A percentile compares a stretch with the other conserved stretches of the same genome.
Conservation (phyloP, 2,888 invertebrate genomes). For the Augiades crinisus region DNA sequence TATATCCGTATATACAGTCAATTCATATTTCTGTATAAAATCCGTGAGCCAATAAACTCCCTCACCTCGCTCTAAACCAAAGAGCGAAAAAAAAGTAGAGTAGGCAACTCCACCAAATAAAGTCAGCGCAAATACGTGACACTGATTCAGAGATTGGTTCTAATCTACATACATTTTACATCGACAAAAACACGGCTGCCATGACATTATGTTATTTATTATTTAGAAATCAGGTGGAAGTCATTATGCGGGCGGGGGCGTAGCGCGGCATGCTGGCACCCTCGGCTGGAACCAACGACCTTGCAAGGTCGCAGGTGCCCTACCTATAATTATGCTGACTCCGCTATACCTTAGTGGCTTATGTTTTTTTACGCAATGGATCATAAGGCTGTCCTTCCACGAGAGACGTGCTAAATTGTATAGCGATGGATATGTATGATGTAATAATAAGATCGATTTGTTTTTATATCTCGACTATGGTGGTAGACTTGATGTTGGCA, state of each 20-base stretch:
- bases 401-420: too few relatives aligned
- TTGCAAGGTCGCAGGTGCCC: slow-evolving; percentile 55
- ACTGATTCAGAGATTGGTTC: neutral
- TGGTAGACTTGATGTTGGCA: too few relatives aligned
- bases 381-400: too few relatives aligned
- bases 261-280: slow-evolving; percentile 29
- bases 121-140: too few relatives aligned
- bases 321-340: slow-evolving; percentile 27
- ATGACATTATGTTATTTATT: slow-evolving; percentile 22
- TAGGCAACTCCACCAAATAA: too few relatives aligned
- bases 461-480: too few relatives aligned
- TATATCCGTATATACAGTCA: too few relatives aligned
- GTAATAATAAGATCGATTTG: too few relatives aligned
- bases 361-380: slow-evolving; percentile 13
- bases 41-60: too few relatives aligned
- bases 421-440: too few relatives aligned
- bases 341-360: slow-evolving; percentile 9
- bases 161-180: neutral
- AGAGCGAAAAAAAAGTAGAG: too few relatives aligned
- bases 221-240: slow-evolving; percentile 32
- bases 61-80: too few relatives aligned
- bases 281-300: slow-evolving; percentile 50
- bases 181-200: neutral
- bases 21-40: neutral
- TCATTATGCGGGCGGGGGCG: slow-evolving; percentile 36